Evolutionary conservation across 1,140 invertebrate species (phyloP), one percentile per base, ranked within the genome.

Genomic region (Cherax destructor): DNA sequence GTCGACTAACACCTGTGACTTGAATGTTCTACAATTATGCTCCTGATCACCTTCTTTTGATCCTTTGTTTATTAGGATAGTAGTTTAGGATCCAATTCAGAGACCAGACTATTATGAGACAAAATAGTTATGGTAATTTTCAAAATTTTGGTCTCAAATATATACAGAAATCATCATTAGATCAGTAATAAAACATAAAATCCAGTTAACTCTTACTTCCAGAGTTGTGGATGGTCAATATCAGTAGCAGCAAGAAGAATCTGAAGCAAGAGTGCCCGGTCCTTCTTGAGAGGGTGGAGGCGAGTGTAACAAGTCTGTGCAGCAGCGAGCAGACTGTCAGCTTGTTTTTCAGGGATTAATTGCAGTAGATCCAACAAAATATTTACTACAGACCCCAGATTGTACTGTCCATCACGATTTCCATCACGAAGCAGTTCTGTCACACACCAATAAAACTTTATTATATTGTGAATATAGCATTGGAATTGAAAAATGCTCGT

Each of bases 221-320:
- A 91, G n/a, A 91, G 30, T 11, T 84, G 24, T 10, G 50, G 18
- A 41, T 91, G 72, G 50, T 84, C 83, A 50, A 84, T 24, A 69
- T 91, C 83, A 13, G 83, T 85, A 13, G 77, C 89, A 65, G 61
- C 76, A 69, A 86, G 74, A n/a, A 91, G 56, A 69, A 91, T 65
- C 24, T 80, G 72, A 4, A 91, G 76, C 11, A 91, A 83, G 76
- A 80, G 56, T 7, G 74, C 49, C 6, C 89, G 89, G 50, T 91
- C 89, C 61, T 91, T 91, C 76, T 83, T 91, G 30, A 85, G 76
- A 47, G 89, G 89, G 30, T 86, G 89, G 9, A 91, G 61, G 10
- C 83, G 83, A 59, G 24, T 24, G 74, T 85, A 91, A 59, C 89
- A 91, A 74, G 47, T 79, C 21, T 85, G 80, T 21, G 52, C 76